phyloP scores from a whole-genome alignment of 2,888 invertebrate species.

The Rambutsinella grinnellia region DNA sequence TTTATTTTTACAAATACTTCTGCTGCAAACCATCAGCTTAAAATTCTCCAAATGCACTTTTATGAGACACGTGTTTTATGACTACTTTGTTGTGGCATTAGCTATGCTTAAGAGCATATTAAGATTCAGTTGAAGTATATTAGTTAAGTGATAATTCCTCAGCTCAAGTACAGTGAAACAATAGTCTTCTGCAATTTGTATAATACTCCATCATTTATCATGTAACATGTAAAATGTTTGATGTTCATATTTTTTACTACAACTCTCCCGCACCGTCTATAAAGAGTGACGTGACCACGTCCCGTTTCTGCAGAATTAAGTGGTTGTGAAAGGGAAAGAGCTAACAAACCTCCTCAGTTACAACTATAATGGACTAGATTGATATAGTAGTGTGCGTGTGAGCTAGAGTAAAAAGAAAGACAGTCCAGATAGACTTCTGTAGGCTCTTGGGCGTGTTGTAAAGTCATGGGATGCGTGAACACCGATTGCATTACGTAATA shows the following conservation, averaged over 20 bases:
- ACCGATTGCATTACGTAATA: too few species aligned
- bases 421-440: too few species aligned
- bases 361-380: constrained; percentile 52
- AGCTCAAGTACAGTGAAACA: neutral
- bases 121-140: neutral
- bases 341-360: too few species aligned
- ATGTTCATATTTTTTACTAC: constrained; percentile 4
- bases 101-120: neutral
- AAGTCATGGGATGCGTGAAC: constrained; percentile 37
- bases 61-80: too few species aligned
- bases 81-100: too few species aligned
- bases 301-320: constrained; percentile 18
- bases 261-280: neutral
- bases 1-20: neutral
- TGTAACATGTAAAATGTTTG: constrained; percentile 38
- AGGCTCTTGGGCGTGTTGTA: too few species aligned
- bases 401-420: too few species aligned
- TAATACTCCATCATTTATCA: constrained; percentile 46
- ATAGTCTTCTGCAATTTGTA: constrained; percentile 31
- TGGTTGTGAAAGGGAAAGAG: constrained; percentile 27
- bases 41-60: too few species aligned
- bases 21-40: neutral
- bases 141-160: constrained; percentile 5
- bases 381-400: too few species aligned
- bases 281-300: neutral